phyloP scores from a whole-genome alignment of 2,113 vertebrate genomes.

The Cynoglossus semilaevis region DNA sequence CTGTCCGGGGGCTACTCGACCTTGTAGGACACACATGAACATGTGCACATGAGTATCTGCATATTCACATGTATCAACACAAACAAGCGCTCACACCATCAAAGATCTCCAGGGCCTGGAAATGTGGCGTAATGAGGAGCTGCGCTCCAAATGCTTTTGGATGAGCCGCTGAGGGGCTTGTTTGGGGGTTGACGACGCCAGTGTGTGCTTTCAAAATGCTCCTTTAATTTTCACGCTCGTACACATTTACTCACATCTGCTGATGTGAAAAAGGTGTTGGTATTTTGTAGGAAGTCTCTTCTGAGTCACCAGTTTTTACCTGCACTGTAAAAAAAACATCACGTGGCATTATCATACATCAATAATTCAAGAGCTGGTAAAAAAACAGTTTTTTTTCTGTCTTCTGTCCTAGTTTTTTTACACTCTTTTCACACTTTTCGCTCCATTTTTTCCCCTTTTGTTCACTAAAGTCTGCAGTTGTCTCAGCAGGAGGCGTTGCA shows the following conservation, averaged over 20 bases:
- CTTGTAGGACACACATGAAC: conserved; percentile 28
- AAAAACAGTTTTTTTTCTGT: neutral
- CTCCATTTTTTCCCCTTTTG: neutral
- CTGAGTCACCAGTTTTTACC: too few species aligned
- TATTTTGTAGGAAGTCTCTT: too few species aligned
- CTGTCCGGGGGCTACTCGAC: conserved; percentile 54
- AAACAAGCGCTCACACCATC: conserved; percentile 15
- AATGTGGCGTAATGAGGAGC: conserved; percentile 52
- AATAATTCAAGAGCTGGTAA: too few species aligned
- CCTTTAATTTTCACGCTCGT: too few species aligned
- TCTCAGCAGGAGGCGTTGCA: too few species aligned
- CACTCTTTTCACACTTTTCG: neutral
- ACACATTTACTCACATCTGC: too few species aligned
- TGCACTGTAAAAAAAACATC: too few species aligned
- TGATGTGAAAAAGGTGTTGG: too few species aligned
- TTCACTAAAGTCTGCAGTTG: neutral
- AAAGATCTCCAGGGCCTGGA: conserved; percentile 37
- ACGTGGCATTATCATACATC: too few species aligned
- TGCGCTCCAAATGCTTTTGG: conserved; percentile 53
- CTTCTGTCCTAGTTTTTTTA: neutral
- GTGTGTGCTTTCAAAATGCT: too few species aligned
- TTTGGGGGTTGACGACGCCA: conserved; percentile 22
- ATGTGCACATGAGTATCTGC: conserved; percentile 6
- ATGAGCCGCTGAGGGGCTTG: conserved; percentile 34
- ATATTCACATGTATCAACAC: conserved; percentile 16